Conservation (phyloP, 2,888 invertebrate species). For the Lepidochrysops patricia region DNA sequence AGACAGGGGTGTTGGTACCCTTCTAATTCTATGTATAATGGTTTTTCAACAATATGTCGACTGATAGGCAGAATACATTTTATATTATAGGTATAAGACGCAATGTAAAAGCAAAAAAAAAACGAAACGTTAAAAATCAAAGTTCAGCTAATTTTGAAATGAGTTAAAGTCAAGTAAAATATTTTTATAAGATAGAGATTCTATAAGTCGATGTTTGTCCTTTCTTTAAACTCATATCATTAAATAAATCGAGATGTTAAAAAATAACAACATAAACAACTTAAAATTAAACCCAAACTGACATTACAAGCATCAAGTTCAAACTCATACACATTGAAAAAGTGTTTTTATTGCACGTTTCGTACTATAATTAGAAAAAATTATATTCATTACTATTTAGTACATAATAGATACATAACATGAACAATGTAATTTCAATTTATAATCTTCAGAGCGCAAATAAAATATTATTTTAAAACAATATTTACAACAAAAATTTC, state of each 20-base stretch:
- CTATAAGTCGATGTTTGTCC: too few relatives aligned
- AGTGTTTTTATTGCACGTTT: not conserved
- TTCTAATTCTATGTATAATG: not conserved
- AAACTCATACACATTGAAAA: not conserved
- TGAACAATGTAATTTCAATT: not conserved
- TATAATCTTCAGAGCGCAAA: not conserved
- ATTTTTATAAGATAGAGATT: too few relatives aligned
- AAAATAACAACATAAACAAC: not conserved
- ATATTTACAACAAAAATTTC: constrained; percentile 28
- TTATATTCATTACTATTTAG: not conserved
- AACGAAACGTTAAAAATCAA: too few relatives aligned
- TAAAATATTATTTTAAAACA: not conserved
- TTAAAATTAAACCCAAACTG: not conserved
- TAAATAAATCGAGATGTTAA: too few relatives aligned
- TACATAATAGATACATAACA: constrained; percentile 7
- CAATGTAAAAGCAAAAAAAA: too few relatives aligned
- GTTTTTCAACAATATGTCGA: not conserved
- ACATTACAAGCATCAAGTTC: constrained; percentile 2
- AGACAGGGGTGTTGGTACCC: not conserved
- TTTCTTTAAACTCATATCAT: too few relatives aligned
- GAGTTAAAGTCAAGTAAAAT: too few relatives aligned
- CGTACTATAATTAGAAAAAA: not conserved
- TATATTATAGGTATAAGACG: too few relatives aligned
- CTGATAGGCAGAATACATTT: too few relatives aligned
- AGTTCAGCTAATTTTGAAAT: too few relatives aligned